phyloP scores from a whole-genome alignment of 2,888 invertebrate genomes.

The Danaus chrysippus region DNA sequence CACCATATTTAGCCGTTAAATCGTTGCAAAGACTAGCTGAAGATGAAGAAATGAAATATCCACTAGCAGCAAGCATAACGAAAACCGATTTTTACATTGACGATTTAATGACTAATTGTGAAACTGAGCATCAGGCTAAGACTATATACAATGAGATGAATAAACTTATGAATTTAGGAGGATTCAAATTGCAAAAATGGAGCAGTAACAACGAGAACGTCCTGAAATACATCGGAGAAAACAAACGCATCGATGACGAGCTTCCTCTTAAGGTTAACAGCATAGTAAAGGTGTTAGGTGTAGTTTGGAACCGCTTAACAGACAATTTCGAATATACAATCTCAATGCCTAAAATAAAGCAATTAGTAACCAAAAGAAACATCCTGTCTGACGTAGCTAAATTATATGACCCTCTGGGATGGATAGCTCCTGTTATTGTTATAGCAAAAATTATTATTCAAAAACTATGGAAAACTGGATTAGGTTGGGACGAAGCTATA shows the following conservation, averaged over 20 bases:
- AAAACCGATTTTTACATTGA: slow-evolving; percentile 34
- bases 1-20: slow-evolving; percentile 38
- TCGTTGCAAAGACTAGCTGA: slow-evolving; percentile 36
- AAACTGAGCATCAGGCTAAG: slow-evolving; percentile 31
- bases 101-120: slow-evolving; percentile 34
- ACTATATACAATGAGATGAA: slow-evolving; percentile 34
- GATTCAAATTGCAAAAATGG: slow-evolving; percentile 37
- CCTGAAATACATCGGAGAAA: neutral
- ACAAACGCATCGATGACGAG: slow-evolving; percentile 12
- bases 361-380: slow-evolving; percentile 24
- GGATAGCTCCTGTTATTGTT: slow-evolving; percentile 28
- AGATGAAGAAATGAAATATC: slow-evolving; percentile 33
- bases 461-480: slow-evolving; percentile 30
- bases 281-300: slow-evolving; percentile 30
- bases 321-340: slow-evolving; percentile 24
- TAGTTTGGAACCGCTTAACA: slow-evolving; percentile 16
- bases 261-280: slow-evolving; percentile 29
- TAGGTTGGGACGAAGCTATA: slow-evolving; percentile 34
- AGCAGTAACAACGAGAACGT: too few species aligned
- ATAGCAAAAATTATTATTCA: slow-evolving; percentile 30
- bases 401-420: slow-evolving; percentile 31
- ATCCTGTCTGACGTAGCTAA: slow-evolving; percentile 30
- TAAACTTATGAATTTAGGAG: slow-evolving; percentile 35
- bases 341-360: slow-evolving; percentile 17
- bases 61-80: slow-evolving; percentile 31